Evolutionary conservation across 1,140 invertebrate species (phyloP), one percentile per base, ranked within the genome.

Genomic region (Drosophila parvula): DNA sequence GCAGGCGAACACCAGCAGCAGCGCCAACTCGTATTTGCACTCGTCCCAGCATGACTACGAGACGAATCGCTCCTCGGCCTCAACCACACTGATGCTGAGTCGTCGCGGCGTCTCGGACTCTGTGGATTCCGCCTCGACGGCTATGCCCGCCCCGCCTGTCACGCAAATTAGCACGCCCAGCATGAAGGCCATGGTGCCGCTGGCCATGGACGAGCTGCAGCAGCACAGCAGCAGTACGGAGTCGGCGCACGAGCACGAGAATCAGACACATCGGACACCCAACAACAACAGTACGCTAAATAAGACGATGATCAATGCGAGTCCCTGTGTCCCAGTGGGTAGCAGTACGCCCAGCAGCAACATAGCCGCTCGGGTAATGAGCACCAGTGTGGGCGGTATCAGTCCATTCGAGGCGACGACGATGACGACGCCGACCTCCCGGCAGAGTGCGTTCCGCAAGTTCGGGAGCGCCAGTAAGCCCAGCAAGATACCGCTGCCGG

Each of bases 401-500:
- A 91, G 84, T 78, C 74, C 89, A 7, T 91, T 88, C n/a, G 90
- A 91, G 55, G 73, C 14, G 6, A 44, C 47, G 11, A 44, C 14
- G 6, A 44, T 38, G 11, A 44, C 64, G 28, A 68, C 68, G 14
- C 73, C 81, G 5, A 32, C 75, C 14, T 44, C 64, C 9, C 83
- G 84, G 12, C 70, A 68, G 48, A 59, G 77, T 36, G 81, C 77
- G 6, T 78, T 82, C 43, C 80, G 90, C 16, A 90, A 91, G 56
- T 81, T 82, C 14, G 61, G 59, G 12, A 94, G 93, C 56, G 94
- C 93, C 77, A 93, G 93, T 57, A 93, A 94, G 69, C 95, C 95
- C 45, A 95, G 95, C 92, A 95, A 95, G 84, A 96, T 96, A 61
- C 95, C 96, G 27, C 92, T 96, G 62, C 94, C 93, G 44, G 94